Evolutionary conservation across 2,888 invertebrate genomes (phyloP).

Genomic region (Agrochola litura): DNA sequence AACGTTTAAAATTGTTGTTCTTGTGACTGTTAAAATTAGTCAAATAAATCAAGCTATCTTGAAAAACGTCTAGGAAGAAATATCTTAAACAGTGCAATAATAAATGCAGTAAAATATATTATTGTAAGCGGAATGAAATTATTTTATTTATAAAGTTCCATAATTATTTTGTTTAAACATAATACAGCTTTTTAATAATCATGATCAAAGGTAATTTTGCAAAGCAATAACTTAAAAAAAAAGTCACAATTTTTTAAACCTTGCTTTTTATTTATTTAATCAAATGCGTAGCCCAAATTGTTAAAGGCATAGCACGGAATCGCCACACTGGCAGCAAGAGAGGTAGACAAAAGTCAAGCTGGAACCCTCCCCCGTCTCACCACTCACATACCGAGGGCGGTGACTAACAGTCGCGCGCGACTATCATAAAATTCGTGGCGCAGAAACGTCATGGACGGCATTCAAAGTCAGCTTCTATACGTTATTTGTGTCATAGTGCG

Average conservation of each 20-base stretch:
- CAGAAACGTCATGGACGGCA: no score
- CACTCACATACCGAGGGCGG: no score
- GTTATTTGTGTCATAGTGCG: no score
- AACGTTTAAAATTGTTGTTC: no score
- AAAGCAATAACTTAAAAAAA: neutral
- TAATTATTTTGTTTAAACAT: neutral
- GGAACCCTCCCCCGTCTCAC: no score
- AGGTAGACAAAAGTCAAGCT: no score
- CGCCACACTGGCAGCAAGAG: no score
- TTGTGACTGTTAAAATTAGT: neutral
- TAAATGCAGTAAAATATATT: neutral
- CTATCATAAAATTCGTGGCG: neutral
- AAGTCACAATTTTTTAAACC: neutral
- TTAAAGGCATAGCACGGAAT: no score
- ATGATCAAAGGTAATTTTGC: neutral
- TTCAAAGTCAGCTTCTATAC: no score
- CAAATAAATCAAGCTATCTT: neutral
- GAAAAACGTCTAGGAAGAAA: neutral
- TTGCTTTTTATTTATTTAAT: no score
- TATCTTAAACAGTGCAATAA: neutral
- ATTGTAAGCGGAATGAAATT: slow-evolving; percentile 6
- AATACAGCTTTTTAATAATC: neutral
- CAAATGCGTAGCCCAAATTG: no score
- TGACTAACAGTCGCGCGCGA: no score
- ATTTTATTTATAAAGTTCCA: slow-evolving; percentile 6